Base-by-base conservation (phyloP, 1,140 invertebrate genomes). In the Drosophila erecta region DNA sequence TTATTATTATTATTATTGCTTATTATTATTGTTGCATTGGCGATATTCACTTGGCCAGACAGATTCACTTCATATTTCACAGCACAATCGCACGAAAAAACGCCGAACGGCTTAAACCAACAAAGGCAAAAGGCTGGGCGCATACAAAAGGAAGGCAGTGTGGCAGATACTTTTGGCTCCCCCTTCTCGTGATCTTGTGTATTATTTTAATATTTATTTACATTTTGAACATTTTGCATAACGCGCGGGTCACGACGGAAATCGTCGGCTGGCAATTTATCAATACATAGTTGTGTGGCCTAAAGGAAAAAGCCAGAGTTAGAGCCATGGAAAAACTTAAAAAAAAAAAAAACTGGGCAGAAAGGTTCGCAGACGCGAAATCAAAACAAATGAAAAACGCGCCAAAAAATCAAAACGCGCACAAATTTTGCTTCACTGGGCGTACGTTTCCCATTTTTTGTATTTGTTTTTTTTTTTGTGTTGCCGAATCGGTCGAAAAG, bases 181-280 rank as follows among this genome's bases (percentile, higher is more conserved):
- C 40, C 22, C 50, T 58, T 20, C 51, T 76, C 50, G 73, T 69
- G 79, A 69, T 89, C 78, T 89, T 89, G 85, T 89, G 85, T 84
- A 89, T 90, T 89, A 89, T 90, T 89, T 89, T 89, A 89, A 89
- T 89, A 85, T 90, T 90, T 90, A 80, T 90, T 90, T 90, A 89
- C 87, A 80, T 90, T 50, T 84, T 83, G 76, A 80, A 79, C 49
- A 78, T 89, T 90, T 90, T 90, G 87, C 87, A 90, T 90, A 90
- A 90, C 87, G 87, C 87, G 85, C 87, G 76, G 87, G 87, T 90
- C 87, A 90, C 87, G 87, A 91, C 87, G 87, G 87, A 90, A 90
- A 90, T 90, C 87, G 87, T 90, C 89, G 89, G 84, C 70, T 90
- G 77, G 87, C 87, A 84, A 90, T 90, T 87, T 90, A 90, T 90